Conservation (phyloP, 2,797 vertebrate species). For the Syndactyla subalaris region DNA sequence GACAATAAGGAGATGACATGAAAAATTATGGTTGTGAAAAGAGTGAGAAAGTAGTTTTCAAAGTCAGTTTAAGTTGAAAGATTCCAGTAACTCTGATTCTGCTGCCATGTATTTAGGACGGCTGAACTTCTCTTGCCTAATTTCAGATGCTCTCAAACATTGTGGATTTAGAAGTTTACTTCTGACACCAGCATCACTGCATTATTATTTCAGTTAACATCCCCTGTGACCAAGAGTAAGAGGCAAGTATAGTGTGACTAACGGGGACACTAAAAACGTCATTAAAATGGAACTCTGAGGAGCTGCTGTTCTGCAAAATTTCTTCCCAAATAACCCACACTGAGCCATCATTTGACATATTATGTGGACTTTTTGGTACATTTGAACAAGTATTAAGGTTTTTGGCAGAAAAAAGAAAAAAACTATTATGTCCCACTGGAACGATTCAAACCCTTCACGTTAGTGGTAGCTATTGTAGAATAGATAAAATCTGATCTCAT, state of each 20-base stretch:
- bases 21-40: slow-evolving; percentile 1
- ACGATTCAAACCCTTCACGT: background rate
- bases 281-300: background rate
- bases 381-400: background rate
- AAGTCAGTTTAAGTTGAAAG: slow-evolving; percentile 20
- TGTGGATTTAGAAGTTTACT: background rate
- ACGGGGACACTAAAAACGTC: background rate
- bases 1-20: background rate
- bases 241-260: background rate
- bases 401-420: background rate
- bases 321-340: background rate
- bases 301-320: background rate
- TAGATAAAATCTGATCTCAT: background rate
- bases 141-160: background rate
- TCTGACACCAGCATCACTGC: background rate
- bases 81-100: background rate
- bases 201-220: background rate
- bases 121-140: background rate
- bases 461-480: background rate
- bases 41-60: slow-evolving; percentile 6
- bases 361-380: background rate
- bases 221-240: background rate
- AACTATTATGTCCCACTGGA: background rate
- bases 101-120: background rate
- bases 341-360: background rate